phyloP scores from a whole-genome alignment of 2,888 invertebrate genomes.

The Drosophila neutralis region DNA sequence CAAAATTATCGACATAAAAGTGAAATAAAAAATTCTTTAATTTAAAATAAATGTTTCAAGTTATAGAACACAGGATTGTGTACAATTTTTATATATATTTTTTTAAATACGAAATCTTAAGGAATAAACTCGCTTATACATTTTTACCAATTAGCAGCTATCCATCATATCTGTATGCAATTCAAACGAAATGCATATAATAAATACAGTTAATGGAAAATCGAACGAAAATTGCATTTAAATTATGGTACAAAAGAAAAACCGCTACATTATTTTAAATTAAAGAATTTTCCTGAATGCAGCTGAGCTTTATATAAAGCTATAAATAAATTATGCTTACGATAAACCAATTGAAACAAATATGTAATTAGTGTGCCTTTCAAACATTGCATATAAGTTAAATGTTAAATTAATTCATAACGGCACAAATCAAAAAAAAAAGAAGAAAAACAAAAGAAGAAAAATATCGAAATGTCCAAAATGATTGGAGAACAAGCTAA shows the following conservation, averaged over 20 bases:
- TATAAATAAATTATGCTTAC: conserved; percentile 6
- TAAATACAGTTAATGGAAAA: conserved; percentile 16
- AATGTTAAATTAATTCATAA: conserved; percentile 39
- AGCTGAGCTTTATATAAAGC: conserved; percentile 29
- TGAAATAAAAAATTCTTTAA: conserved; percentile 70
- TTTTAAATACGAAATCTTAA: conserved; percentile 20
- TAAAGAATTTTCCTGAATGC: conserved; percentile 68
- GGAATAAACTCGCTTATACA: conserved; percentile 6
- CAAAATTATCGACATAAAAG: conserved; percentile 1
- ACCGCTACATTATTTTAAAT: conserved; percentile 63
- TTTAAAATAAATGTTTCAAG: conserved; percentile 60
- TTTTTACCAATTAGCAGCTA: conserved; percentile 19
- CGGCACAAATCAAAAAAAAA: conserved; percentile 65
- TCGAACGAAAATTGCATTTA: conserved; percentile 67
- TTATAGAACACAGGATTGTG: conserved; percentile 27
- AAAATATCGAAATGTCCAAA: conserved; percentile 16
- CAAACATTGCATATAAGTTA: conserved; percentile 49
- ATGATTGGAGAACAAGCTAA: conserved; percentile 2
- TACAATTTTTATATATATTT: conserved; percentile 27
- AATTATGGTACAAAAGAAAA: conserved; percentile 74
- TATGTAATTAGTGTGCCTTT: conserved; percentile 70
- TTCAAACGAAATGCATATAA: conserved; percentile 17
- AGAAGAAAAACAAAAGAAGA: conserved; percentile 12
- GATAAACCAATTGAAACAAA: conserved; percentile 31
- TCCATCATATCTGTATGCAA: conserved; percentile 12